Evolutionary conservation across 2,888 invertebrate species (phyloP), one percentile per base, ranked within the genome.

Genomic region (Cataglyphis rosenhaueri): DNA sequence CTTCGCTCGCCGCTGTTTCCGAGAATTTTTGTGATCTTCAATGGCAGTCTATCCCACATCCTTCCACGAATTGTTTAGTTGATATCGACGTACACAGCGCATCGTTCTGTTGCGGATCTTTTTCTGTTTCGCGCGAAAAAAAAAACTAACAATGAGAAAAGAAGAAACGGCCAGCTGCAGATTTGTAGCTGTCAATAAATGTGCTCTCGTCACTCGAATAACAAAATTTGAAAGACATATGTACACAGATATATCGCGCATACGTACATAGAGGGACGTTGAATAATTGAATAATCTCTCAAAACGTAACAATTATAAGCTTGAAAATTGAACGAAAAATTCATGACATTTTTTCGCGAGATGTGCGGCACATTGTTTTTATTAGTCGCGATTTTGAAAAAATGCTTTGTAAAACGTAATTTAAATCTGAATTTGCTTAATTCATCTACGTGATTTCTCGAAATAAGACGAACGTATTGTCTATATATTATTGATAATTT

Each of bases 1-100:
- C 35, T 35, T 15, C n/a, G n/a, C 59, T 48, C 71, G 41, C 25
- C 48, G 38, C 59, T n/a, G 70, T 66, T 88, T 87, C 88, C 75
- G 48, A 81, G 88, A 88, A 88, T 62, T 81, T 87, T 85, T 75
- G 59, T 83, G 78, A 81, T 84, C 68, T 71, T 35, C 48, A 48
- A 59, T 62, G 29, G 55, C 61, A 12, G 74, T 57, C 66, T 61
- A 70, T 78, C 65, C 78, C 86, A 70, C 59, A 70, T 44, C 78
- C 25, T 81, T 85, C 85, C 74, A 66, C 65, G 85, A 85, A 85
- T 44, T 55, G 38, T 38, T 9, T 15, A 64, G 8, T 52, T 1
- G 25, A 10, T 38, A 35, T 76, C 15, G 61, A 61, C 15, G 15
- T 12, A 64, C 52, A n/a, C 41, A 4, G 66, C 57, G 8, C 15